Percentiles rank a stretch among this genome's conserved stretches.
phyloP scores from a whole-genome alignment of 2,113 vertebrate species.

The Hymenochirus boettgeri region DNA sequence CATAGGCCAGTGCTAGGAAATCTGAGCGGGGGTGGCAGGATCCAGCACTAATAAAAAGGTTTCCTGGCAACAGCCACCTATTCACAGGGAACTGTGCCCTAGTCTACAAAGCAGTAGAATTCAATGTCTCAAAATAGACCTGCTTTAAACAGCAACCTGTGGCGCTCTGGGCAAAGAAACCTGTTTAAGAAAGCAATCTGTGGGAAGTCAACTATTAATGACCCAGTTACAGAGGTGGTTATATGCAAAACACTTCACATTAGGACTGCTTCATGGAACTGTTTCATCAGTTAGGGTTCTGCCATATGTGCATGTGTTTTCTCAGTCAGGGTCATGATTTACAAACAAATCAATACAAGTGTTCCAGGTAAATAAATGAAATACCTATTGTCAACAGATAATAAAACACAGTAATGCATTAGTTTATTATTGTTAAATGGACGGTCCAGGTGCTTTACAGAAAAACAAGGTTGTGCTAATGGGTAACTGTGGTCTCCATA shows the following conservation, averaged over 20 bases:
- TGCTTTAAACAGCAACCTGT: slow-evolving; percentile 32
- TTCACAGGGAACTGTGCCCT: slow-evolving; percentile 28
- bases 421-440: too few relatives aligned
- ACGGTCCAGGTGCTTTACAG: too few relatives aligned
- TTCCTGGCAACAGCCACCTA: slow-evolving; percentile 27
- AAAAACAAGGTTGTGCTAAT: too few relatives aligned
- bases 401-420: too few relatives aligned
- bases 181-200: slow-evolving; percentile 15
- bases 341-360: too few relatives aligned
- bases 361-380: too few relatives aligned
- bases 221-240: background rate
- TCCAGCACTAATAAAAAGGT: slow-evolving; percentile 14
- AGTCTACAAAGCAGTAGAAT: slow-evolving; percentile 10
- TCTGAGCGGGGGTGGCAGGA: slow-evolving; percentile 15
- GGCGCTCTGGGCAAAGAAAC: slow-evolving; percentile 20
- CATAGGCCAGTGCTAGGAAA: slow-evolving; percentile 15
- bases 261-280: background rate
- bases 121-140: slow-evolving; percentile 32
- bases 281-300: too few relatives aligned
- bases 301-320: too few relatives aligned
- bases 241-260: background rate
- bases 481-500: too few relatives aligned
- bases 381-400: too few relatives aligned
- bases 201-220: slow-evolving; percentile 7
- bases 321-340: too few relatives aligned